Evolutionary conservation across 2,797 vertebrate species (phyloP).

Genomic region (Ammospiza maritima): DNA sequence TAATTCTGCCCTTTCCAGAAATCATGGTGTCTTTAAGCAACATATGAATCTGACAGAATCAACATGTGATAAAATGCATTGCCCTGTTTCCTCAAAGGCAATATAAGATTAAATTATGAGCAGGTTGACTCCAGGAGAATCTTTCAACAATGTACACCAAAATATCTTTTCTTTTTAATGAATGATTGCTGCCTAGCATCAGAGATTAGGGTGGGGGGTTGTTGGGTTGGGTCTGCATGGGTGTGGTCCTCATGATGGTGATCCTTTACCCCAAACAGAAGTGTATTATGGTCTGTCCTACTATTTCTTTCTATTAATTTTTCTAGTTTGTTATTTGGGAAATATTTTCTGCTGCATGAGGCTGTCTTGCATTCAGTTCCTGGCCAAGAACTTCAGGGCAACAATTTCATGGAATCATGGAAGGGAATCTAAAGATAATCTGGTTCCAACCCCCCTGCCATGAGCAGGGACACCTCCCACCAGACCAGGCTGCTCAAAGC

Average conservation of each 20-base stretch:
- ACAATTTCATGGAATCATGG: neutral
- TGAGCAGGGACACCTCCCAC: rapidly evolving
- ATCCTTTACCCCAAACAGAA: neutral
- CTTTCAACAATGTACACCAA: neutral
- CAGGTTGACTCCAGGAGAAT: neutral
- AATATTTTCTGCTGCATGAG: neutral
- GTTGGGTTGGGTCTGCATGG: rapidly evolving
- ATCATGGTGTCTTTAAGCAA: neutral
- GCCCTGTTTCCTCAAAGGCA: neutral
- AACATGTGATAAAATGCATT: neutral
- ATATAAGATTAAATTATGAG: neutral
- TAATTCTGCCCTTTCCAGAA: neutral
- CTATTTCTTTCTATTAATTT: neutral
- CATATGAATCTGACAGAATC: neutral
- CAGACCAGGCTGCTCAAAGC: rapidly evolving
- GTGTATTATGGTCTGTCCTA: neutral
- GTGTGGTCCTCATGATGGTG: neutral
- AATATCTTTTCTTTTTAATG: neutral
- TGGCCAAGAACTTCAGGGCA: neutral
- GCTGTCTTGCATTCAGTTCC: neutral
- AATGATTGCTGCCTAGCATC: neutral
- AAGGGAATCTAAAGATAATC: neutral
- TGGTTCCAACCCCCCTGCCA: neutral
- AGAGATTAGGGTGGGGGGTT: rapidly evolving
- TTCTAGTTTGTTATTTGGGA: neutral